These are phyloP conservation scores for Drosophila setosimentum DNA, from an alignment of 2,888 invertebrate genomes.

Conservation along the genomic window DNA sequence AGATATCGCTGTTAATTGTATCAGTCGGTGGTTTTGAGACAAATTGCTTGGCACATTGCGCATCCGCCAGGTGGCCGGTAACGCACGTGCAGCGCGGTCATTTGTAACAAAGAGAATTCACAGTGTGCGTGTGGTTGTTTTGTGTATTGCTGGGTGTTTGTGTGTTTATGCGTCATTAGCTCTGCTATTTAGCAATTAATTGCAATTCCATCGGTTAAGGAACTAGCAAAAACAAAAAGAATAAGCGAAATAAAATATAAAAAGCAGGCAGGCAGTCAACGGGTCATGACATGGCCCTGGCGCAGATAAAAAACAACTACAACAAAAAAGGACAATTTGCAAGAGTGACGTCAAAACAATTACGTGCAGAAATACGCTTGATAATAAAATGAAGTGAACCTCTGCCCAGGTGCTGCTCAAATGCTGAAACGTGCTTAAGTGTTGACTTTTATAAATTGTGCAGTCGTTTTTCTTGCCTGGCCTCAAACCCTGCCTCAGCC, in stretches of 20 bases:
- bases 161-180: slow-evolving; percentile 26
- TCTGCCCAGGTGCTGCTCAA: slow-evolving; percentile 41
- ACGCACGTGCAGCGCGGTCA: slow-evolving; percentile 39
- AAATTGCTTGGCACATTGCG: slow-evolving; percentile 52
- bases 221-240: slow-evolving; percentile 43
- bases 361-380: slow-evolving; percentile 77
- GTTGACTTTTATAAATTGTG: slow-evolving; percentile 81
- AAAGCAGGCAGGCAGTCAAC: slow-evolving; percentile 5
- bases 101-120: slow-evolving; percentile 29
- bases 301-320: slow-evolving; percentile 27
- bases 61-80: slow-evolving; percentile 53
- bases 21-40: slow-evolving; percentile 37
- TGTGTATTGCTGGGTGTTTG: slow-evolving; percentile 1
- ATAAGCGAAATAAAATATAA: slow-evolving; percentile 13
- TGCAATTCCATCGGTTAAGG: slow-evolving; percentile 63
- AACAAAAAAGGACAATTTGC: slow-evolving; percentile 70
- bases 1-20: slow-evolving; percentile 54
- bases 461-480: slow-evolving; percentile 63
- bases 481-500: slow-evolving; percentile 2
- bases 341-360: slow-evolving; percentile 79
- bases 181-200: slow-evolving; percentile 64
- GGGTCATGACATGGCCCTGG: slow-evolving; percentile 52
- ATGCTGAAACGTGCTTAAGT: slow-evolving; percentile 76
- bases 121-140: neutral
- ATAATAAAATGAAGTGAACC: slow-evolving; percentile 79